Evolutionary conservation across 2,888 invertebrate genomes (phyloP), one percentile per base, ranked within the genome.

Genomic region (Monochamus alternatus): DNA sequence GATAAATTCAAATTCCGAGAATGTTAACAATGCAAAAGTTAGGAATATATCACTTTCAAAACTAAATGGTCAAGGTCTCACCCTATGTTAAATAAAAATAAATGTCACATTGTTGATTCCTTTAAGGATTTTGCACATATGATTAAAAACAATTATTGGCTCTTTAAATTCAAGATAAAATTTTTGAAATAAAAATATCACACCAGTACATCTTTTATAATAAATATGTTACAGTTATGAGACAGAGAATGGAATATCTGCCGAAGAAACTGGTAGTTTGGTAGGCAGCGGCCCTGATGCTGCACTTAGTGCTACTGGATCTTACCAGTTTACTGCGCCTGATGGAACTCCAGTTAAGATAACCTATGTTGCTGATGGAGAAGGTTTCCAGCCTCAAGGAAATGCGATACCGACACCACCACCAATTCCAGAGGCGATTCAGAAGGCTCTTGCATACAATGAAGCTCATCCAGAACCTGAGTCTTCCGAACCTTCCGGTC

Each of bases 371-470:
- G 87, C 87, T 58, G 87, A 86, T 59, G 85, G 84, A 71, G 85
- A 85, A 51, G 87, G 87, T 67, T 87, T 81, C 81, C 86, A 85
- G 73, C 85, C 86, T 5, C 69, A 76, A 68, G 86, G 85, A 10
- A 82, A 81, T 38, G 76, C 78, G 59, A 30, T 82, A 3, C 81
- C 81, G 30, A 92, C 92, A 1, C 91, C 94, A 44, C 94, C 93
- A 55, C 94, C 94, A 75, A 92, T 94, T 77, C 94, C 94, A 65
- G 91, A 90, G 77, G 93, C 91, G 71, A 94, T 94, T 83, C 92
- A 92, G 84, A 91, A 91, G 73, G 92, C 93, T 22, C 88, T 94
- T 62, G 93, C 91, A 52, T 93, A 91, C 86, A 79, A 78, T 58
- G 75, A 70, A 10, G 77, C 79, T 32, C 77, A 79, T 65, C 79